Conservation (phyloP, 2,113 vertebrate genomes). For the Cynoglossus semilaevis region DNA sequence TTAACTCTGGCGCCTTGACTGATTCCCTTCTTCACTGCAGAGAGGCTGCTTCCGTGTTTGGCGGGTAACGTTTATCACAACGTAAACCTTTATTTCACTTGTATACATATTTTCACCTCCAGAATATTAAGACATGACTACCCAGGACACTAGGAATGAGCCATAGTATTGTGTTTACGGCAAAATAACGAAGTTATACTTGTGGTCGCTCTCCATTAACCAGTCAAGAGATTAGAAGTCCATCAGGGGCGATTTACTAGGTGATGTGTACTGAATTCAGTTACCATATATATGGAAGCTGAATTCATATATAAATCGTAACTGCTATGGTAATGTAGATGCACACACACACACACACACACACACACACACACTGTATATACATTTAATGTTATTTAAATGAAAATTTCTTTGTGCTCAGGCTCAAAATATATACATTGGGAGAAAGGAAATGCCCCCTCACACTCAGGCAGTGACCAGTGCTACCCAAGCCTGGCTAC, state of each 20-base stretch:
- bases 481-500: slow-evolving; percentile 86
- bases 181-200: background rate
- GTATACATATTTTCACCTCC: background rate
- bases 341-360: too few relatives aligned
- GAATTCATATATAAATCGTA: too few relatives aligned
- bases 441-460: slow-evolving; percentile 43
- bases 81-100: background rate
- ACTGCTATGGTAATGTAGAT: too few relatives aligned
- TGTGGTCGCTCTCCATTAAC: background rate
- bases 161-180: background rate
- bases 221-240: too few relatives aligned
- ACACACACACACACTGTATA: too few relatives aligned
- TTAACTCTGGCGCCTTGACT: slow-evolving; percentile 60
- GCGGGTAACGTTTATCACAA: slow-evolving; percentile 15
- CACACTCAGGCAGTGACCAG: slow-evolving; percentile 42
- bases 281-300: too few relatives aligned
- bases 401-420: too few relatives aligned
- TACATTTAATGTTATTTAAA: too few relatives aligned
- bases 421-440: background rate
- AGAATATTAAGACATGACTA: slow-evolving; percentile 7
- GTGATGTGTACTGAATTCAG: too few relatives aligned
- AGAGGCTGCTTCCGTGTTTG: background rate
- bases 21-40: background rate
- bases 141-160: slow-evolving; percentile 5
- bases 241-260: too few relatives aligned